Base-by-base conservation (phyloP, 2,113 vertebrate genomes). In the Prionailurus bengalensis region DNA sequence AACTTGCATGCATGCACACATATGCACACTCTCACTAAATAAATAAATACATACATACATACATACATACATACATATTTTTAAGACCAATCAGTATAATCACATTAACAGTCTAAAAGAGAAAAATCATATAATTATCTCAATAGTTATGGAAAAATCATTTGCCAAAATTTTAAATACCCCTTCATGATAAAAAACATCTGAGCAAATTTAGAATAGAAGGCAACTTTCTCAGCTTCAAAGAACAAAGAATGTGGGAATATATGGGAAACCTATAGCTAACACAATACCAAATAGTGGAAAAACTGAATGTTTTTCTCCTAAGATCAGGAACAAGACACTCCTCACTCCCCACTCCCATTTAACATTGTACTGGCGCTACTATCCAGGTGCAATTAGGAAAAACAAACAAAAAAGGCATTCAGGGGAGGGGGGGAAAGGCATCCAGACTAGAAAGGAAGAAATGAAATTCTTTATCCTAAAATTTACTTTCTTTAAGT, bases 91-190 rank as follows among this genome's bases (percentile, higher is more conserved):
- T 81, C 70, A 83, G 9, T 81, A 4, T 23, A 80, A 48, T 53
- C 16, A 55, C 39, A 87, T 81, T 86, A 90, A 80, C 7, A 73
- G 66, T 55, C 42, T 91, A 31, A 87, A 89, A 73, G 51, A 53
- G 39, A 86, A 95, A 91, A 95, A 45, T 29, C 19, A 42, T 13
- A 29, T 36, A 39, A 74, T 65, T 66, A 82, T 74, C 80, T 95
- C 88, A 86, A 53, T 23, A 63, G 12, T 87, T 81, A 82, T 3
- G 53, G 58, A 65, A 90, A 97, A 83, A 48, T 31, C 31, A 85
- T 86, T 85, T 68, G 23, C 76, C 63, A 79, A 86, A 95, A 83
- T 95, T 83, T 31, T 53, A 90, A 96, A 78, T 19, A 87, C 7
- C 21, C 13, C 36, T 76, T 76, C 19, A 48, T 48, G 23, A 86